These are phyloP conservation scores for Chaenodraco wilsoni DNA, from an alignment of 2,797 vertebrate species.

Conservation along the genomic window DNA sequence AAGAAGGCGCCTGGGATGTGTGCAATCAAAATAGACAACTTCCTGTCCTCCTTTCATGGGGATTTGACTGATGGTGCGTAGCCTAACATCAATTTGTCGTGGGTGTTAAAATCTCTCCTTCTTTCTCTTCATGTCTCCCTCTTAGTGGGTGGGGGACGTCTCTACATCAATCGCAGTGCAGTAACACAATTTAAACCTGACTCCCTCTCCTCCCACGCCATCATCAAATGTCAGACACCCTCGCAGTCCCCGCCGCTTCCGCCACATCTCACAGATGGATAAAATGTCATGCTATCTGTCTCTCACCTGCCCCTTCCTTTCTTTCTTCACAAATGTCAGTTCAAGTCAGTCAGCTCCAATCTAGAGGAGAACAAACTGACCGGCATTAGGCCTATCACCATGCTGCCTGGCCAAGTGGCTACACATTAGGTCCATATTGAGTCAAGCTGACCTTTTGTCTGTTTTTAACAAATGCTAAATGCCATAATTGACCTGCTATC, in stretches of 20 bases:
- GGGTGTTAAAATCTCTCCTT: conserved; percentile 26
- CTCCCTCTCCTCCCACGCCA: conserved; percentile 37
- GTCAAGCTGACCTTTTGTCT: background rate
- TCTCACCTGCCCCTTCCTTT: background rate
- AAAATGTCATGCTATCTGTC: conserved; percentile 35
- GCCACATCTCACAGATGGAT: conserved; percentile 21
- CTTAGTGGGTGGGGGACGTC: conserved; percentile 44
- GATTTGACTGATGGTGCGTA: conserved; percentile 28
- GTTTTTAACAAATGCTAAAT: background rate
- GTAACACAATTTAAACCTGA: conserved; percentile 55
- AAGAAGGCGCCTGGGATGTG: background rate
- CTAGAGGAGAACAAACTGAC: background rate
- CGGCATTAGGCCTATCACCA: background rate
- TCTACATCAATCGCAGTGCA: conserved; percentile 50
- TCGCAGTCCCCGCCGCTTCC: conserved; percentile 19
- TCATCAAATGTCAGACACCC: conserved; percentile 45
- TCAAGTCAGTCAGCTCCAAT: background rate
- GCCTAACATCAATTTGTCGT: conserved; percentile 26
- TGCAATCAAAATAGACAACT: conserved; percentile 7
- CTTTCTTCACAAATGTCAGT: conserved; percentile 1
- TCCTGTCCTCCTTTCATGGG: conserved; percentile 16
- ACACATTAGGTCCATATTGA: background rate
- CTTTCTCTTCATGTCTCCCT: conserved; percentile 32
- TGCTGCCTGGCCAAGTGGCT: background rate
- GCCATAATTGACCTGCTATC: background rate